Conservation (phyloP, 2,797 vertebrate genomes). For the Phrynocephalus guinanensis region DNA sequence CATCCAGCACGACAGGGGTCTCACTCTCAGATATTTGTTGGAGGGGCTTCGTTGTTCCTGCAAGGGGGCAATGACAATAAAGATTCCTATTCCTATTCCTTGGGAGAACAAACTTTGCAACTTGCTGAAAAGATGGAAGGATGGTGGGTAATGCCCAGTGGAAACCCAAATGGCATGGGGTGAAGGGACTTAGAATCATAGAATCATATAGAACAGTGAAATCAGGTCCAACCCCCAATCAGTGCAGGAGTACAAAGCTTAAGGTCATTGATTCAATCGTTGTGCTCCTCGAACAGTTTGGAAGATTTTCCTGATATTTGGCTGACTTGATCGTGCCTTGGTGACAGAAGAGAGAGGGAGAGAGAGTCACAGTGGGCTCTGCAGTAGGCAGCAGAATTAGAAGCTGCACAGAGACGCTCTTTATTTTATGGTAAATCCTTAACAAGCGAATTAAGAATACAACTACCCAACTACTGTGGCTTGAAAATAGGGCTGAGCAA, state of each 20-base stretch:
- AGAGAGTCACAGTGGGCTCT: not conserved
- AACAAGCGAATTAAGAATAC: not conserved
- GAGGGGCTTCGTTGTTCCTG: not conserved
- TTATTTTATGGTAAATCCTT: not conserved
- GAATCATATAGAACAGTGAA: no score
- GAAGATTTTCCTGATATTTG: no score
- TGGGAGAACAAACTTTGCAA: not conserved
- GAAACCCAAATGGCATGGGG: not conserved
- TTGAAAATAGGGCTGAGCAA: no score
- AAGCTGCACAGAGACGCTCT: not conserved
- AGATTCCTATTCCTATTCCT: no score
- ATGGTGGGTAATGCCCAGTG: not conserved
- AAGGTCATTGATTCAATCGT: no score
- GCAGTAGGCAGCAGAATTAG: not conserved
- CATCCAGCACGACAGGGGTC: no score
- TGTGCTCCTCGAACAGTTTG: no score
- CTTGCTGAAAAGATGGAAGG: not conserved
- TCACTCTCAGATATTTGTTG: not conserved
- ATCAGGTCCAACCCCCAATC: no score
- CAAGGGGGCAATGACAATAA: no score
- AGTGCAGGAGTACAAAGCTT: no score
- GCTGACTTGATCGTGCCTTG: not conserved
- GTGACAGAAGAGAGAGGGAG: not conserved
- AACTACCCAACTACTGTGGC: not conserved
- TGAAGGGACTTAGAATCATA: no score